Conservation (phyloP, 2,797 vertebrate genomes). For the Diglossa cyanea region DNA sequence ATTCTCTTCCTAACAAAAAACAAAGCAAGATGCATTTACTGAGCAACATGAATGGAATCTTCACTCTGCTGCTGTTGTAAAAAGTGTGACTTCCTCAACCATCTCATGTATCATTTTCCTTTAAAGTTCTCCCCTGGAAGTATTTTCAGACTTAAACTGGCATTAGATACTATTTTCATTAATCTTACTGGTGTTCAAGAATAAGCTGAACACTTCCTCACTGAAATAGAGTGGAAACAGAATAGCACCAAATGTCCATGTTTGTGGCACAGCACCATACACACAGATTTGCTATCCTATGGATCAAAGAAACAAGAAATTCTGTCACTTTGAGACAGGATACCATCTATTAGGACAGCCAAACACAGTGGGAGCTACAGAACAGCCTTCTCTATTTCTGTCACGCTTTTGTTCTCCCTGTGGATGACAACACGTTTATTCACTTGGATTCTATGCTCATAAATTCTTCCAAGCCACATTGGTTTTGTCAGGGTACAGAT, state of each 20-base stretch:
- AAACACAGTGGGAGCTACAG: not conserved
- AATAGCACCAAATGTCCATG: not conserved
- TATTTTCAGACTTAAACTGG: not conserved
- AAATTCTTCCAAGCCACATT: not conserved
- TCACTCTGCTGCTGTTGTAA: not conserved
- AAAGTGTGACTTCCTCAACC: not conserved
- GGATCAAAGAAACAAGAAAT: not conserved
- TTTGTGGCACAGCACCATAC: not conserved
- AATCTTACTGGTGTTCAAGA: not conserved
- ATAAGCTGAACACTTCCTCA: not conserved
- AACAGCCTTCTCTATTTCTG: not conserved
- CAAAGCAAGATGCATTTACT: not conserved
- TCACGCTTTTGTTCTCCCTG: not conserved
- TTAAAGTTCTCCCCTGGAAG: not conserved
- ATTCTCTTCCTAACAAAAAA: not conserved
- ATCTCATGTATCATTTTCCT: not conserved
- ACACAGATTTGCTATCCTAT: not conserved
- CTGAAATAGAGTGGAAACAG: not conserved
- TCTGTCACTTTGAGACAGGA: not conserved
- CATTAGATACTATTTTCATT: not conserved
- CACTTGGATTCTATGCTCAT: not conserved
- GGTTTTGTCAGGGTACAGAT: not conserved
- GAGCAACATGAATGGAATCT: not conserved
- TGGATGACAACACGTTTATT: not conserved
- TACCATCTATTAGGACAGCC: not conserved